Base-by-base conservation (phyloP, 2,888 invertebrate species). In the Perdita meconis region DNA sequence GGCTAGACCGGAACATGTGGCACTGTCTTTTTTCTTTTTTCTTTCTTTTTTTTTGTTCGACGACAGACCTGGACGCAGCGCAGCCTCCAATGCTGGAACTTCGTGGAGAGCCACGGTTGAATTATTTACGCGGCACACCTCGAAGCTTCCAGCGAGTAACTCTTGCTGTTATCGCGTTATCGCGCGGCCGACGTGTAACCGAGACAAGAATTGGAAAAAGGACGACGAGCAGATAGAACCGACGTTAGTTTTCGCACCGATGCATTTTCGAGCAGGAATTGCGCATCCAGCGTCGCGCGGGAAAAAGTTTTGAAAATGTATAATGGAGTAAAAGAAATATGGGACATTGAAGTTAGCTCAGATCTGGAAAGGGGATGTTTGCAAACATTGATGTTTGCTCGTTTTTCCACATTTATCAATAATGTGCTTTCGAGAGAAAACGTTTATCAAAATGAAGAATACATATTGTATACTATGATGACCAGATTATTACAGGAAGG, bases 91-190 rank as follows among this genome's bases (percentile, higher is more conserved):
- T 74, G 44, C 34, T 44, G 71, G 69, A 73, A 78, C 64, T 59
- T 84, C 80, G 71, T 64, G 68, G 66, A 59, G 79, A 81, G 79
- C 77, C 70, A 77, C 57, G 78, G 61, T 72, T 89, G 87, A 89
- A 88, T 89, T 88, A 89, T 89, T 89, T 89, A 87, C 87, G 84
- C 66, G 86, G 82, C 82, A 74, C 81, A 80, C 83, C 83, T 85
- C 86, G 85, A 87, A 87, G 86, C 86, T 81, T 81, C 80, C 71
- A 77, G 75, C 66, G 78, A 83, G 78, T 82, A 70, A 72, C 79
- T 81, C 81, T 85, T 68, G 77, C 80, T 78, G 78, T 86, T 87
- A 82, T 85, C 82, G 80, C 82, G 79, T 86, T 86, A 85, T 64
- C 55, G 53, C 56, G 38, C 63, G 42, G n/a, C 56, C 53, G 38